Conservation (phyloP, 2,888 invertebrate species). For the Bugulina stolonifera region DNA sequence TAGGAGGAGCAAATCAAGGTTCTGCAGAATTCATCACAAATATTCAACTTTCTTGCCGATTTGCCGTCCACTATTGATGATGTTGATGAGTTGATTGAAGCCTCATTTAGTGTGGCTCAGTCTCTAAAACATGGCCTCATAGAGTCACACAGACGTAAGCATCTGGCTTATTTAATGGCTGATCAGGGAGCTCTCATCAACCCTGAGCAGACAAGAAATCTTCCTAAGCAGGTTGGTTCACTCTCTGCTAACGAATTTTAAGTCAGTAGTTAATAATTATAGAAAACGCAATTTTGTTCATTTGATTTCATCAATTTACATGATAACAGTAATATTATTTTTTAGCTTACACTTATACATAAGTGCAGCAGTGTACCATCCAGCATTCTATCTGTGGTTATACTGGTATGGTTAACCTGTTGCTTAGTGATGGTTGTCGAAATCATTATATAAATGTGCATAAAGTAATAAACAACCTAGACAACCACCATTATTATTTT, state of each 20-base stretch:
- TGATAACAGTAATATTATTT: too few species aligned
- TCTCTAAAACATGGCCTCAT: constrained; percentile 43
- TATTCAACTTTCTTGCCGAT: constrained; percentile 92
- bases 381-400: too few species aligned
- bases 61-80: constrained; percentile 85
- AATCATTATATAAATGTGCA: too few species aligned
- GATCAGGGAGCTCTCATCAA: constrained; percentile 90
- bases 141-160: constrained; percentile 82
- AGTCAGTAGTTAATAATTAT: too few species aligned
- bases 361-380: too few species aligned
- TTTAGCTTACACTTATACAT: too few species aligned
- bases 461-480: too few species aligned
- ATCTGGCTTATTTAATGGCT: constrained; percentile 91
- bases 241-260: too few species aligned
- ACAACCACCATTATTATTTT: constrained; percentile 20
- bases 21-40: constrained; percentile 91
- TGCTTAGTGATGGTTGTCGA: too few species aligned
- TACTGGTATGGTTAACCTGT: too few species aligned
- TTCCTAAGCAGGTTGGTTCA: constrained; percentile 85
- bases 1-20: constrained; percentile 44
- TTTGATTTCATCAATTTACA: too few species aligned
- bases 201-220: constrained; percentile 78
- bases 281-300: constrained; percentile 1
- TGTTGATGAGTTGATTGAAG: constrained; percentile 77
- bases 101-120: constrained; percentile 44